A percentile compares a stretch with the other conserved stretches of the same genome.
phyloP scores from a whole-genome alignment of 2,797 vertebrate species.

The Leptatherina wallacei region DNA sequence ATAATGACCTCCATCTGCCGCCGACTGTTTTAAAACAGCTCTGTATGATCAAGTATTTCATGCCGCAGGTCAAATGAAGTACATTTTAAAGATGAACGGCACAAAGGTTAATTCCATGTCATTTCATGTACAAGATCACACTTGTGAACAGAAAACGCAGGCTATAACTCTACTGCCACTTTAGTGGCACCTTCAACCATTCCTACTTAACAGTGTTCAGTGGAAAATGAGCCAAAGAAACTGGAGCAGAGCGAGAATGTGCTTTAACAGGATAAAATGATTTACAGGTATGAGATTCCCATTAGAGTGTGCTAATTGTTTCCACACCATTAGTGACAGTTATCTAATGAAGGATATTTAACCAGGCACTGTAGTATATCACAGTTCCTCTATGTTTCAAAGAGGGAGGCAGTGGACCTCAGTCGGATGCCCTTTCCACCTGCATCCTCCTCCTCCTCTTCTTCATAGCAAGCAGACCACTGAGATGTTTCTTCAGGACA shows the following conservation, averaged over 20 bases:
- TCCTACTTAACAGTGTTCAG: conserved; percentile 70
- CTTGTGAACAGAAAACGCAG: conserved; percentile 62
- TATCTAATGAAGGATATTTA: conserved; percentile 88
- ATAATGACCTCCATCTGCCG: conserved; percentile 36
- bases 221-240: conserved; percentile 78
- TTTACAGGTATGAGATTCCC: conserved; percentile 88
- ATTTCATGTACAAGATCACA: conserved; percentile 48
- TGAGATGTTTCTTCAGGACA: conserved; percentile 32
- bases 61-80: conserved; percentile 53
- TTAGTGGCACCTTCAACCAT: conserved; percentile 68
- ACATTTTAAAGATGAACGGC: conserved; percentile 50
- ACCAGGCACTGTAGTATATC: conserved; percentile 82
- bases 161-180: conserved; percentile 72
- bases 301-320: conserved; percentile 89
- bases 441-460: conserved; percentile 33
- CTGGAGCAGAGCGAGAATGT: conserved; percentile 76
- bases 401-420: conserved; percentile 65
- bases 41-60: conserved; percentile 36
- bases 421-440: conserved; percentile 60
- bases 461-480: conserved; percentile 20
- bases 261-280: conserved; percentile 84
- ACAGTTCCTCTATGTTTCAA: conserved; percentile 60
- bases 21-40: conserved; percentile 45
- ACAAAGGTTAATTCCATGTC: conserved; percentile 65
- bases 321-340: conserved; percentile 88